Evolutionary conservation across 2,888 invertebrate species (phyloP), one percentile per base, ranked within the genome.

Genomic region (Orthosia cruda): DNA sequence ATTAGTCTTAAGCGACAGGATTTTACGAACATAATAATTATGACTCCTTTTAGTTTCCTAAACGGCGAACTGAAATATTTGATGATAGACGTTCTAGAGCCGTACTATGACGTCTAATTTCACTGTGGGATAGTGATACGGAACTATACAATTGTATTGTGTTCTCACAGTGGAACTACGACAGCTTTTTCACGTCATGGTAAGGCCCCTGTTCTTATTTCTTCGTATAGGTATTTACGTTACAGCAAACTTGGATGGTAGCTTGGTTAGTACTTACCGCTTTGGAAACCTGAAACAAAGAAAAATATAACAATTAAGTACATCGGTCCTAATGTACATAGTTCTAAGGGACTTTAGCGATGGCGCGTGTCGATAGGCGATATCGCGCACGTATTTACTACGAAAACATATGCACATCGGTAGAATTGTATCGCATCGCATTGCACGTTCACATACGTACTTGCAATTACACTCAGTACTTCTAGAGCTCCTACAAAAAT

Each of bases 221-320:
- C 23, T 15, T 23, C 23, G 40, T 9, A 4, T 7, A 55, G 15
- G 23, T 23, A 55, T 54, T 40, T 11, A 26, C 47, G 15, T 59
- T 2, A 59, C 7, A 67, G 26, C 4, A 49, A 16, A 32, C 20
- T n/a, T 16, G n/a, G 0, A n/a, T 40, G 11, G 40, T 32, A 32
- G 7, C n/a, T 52, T 40, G 4, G 40, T 32, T 23, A 12, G 23
- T 52, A 20, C 70, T 54, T 70, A 70, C 70, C 26, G 20, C 7
- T 26, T 26, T 4, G n/a, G 26, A 54, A 54, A 54, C 70, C 54
- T 71, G 71, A 55, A 71, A 71, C 70, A 55, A 23, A 26, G 23
- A 70, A 55, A 66, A 55, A 69, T 45, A 69, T 15, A 26, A 32
- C 20, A 26, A 26, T 55, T 67, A n/a, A 26, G 70, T 67, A 26